A percentile compares a stretch with the other conserved stretches of the same genome.
phyloP scores from a whole-genome alignment of 2,113 vertebrate genomes.

The Catharus bicknelli region DNA sequence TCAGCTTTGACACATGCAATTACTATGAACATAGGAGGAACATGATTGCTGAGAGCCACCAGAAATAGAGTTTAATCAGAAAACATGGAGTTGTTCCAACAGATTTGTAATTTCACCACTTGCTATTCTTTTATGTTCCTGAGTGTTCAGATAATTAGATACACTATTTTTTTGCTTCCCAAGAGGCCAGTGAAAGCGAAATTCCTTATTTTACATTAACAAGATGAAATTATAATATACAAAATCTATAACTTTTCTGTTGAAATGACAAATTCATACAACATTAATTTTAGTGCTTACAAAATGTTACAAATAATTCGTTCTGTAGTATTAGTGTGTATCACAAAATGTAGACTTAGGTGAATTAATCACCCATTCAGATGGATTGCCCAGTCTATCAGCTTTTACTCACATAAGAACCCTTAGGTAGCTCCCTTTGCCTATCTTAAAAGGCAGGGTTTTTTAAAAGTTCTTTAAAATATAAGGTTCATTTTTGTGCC shows the following conservation, averaged over 20 bases:
- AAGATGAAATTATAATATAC: slow-evolving; percentile 80
- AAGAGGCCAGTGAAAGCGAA: slow-evolving; percentile 75
- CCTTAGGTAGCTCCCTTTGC: background rate
- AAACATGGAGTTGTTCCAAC: slow-evolving; percentile 76
- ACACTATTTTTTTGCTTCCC: slow-evolving; percentile 73
- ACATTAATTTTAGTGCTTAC: slow-evolving; percentile 77
- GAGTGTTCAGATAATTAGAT: slow-evolving; percentile 82
- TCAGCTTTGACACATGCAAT: slow-evolving; percentile 86
- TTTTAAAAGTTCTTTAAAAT: slow-evolving; percentile 19
- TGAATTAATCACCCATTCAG: slow-evolving; percentile 73
- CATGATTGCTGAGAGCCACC: slow-evolving; percentile 80
- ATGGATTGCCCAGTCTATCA: background rate
- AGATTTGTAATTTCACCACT: slow-evolving; percentile 82
- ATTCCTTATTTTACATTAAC: slow-evolving; percentile 77
- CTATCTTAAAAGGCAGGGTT: slow-evolving; percentile 20
- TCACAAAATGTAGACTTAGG: slow-evolving; percentile 10
- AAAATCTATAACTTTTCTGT: slow-evolving; percentile 73
- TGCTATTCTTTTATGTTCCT: slow-evolving; percentile 79
- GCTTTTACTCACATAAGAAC: background rate
- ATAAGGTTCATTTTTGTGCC: background rate
- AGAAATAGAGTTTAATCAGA: slow-evolving; percentile 83
- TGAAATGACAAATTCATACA: slow-evolving; percentile 75
- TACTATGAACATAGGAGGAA: slow-evolving; percentile 79
- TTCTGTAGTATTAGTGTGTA: slow-evolving; percentile 35
- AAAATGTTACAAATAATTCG: slow-evolving; percentile 74